phyloP scores from a whole-genome alignment of 2,888 invertebrate species.

The Phyllotreta striolata region DNA sequence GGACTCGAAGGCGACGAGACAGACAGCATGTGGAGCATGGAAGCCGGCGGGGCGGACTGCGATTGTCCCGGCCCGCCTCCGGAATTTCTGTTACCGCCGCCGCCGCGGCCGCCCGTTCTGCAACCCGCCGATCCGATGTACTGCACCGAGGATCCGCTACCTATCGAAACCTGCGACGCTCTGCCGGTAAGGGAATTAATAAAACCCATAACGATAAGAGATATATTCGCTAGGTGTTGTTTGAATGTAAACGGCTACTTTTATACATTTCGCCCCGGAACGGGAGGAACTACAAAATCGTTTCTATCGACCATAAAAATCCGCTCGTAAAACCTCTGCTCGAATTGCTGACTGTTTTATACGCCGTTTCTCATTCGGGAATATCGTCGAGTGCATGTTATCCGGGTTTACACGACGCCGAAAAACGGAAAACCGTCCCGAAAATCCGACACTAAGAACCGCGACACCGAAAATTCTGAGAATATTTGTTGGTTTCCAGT shows the following conservation, averaged over 20 bases:
- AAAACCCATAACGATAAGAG: neutral
- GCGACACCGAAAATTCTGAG: too few species aligned
- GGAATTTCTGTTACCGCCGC: slow-evolving; percentile 77
- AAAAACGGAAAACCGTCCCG: too few species aligned
- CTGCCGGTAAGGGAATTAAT: slow-evolving; percentile 73
- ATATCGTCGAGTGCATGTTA: too few species aligned
- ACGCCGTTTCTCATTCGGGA: too few species aligned
- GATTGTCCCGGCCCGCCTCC: slow-evolving; percentile 81
- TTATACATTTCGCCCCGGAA: too few species aligned
- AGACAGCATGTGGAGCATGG: slow-evolving; percentile 73
- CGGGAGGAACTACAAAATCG: too few species aligned
- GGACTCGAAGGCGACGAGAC: slow-evolving; percentile 52
- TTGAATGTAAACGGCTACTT: too few species aligned
- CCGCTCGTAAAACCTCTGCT: too few species aligned
- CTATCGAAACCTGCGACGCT: slow-evolving; percentile 78
- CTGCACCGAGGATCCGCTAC: slow-evolving; percentile 75
- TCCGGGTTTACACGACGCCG: too few species aligned
- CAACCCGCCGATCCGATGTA: slow-evolving; percentile 71
- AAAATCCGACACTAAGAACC: too few species aligned
- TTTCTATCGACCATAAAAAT: neutral
- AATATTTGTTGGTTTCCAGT: too few species aligned
- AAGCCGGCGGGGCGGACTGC: slow-evolving; percentile 76
- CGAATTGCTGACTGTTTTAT: too few species aligned
- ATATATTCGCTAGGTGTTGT: neutral
- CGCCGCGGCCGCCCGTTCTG: slow-evolving; percentile 76